These are phyloP conservation scores for Platichthys flesus DNA, from an alignment of 2,113 vertebrate species.

Conservation along the genomic window DNA sequence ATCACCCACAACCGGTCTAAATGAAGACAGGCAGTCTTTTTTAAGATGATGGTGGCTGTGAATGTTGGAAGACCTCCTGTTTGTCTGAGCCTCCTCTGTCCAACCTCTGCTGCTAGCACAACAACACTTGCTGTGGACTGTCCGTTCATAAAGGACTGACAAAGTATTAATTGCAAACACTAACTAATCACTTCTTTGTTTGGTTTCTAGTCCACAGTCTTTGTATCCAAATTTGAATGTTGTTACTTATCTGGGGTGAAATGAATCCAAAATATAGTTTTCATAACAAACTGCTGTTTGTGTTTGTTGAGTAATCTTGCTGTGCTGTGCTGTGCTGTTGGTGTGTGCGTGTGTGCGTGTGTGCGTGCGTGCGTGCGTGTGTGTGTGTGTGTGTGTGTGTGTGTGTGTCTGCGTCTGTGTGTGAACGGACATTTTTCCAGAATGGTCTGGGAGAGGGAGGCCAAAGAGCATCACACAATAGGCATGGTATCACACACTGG, in stretches of 20 bases:
- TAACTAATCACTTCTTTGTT: neutral
- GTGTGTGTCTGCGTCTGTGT: neutral
- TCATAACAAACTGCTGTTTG: too few relatives aligned
- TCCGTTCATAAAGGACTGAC: neutral
- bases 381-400: neutral
- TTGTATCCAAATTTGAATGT: neutral
- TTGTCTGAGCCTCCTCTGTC: neutral
- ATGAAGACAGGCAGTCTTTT: too few relatives aligned
- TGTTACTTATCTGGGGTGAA: too few relatives aligned
- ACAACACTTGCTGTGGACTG: neutral
- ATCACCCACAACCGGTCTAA: neutral
- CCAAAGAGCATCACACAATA: constrained; percentile 57
- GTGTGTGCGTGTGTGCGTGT: neutral
- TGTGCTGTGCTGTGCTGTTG: neutral
- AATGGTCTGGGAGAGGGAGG: constrained; percentile 54
- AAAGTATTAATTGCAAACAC: neutral
- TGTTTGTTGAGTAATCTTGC: too few relatives aligned
- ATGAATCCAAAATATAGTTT: too few relatives aligned
- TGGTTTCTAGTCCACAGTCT: neutral
- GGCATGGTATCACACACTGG: constrained; percentile 36
- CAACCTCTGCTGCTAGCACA: neutral
- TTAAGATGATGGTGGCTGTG: neutral
- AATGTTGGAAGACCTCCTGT: neutral
- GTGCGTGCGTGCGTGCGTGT: neutral
- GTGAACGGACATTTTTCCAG: constrained; percentile 49